These are phyloP conservation scores for Gandaritis pyraliata DNA, from an alignment of 2,888 invertebrate species.

Conservation along the genomic window DNA sequence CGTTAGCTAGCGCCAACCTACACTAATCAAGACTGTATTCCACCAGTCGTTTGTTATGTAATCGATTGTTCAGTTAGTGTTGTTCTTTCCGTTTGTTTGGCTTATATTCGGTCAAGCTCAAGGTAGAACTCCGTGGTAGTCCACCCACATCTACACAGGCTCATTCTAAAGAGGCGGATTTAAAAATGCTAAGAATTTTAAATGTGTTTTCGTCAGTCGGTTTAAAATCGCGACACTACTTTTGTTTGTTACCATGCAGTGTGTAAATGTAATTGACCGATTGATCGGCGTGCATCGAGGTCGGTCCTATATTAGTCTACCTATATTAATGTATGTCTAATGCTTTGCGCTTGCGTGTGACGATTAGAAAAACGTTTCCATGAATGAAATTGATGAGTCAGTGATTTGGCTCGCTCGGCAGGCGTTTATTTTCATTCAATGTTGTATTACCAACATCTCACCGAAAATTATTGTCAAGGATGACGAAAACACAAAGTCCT, in stretches of 20 bases:
- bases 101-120: constrained; percentile 64
- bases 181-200: constrained; percentile 13
- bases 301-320: constrained; percentile 30
- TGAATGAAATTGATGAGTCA: constrained; percentile 76
- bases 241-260: constrained; percentile 30
- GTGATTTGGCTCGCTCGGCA: constrained; percentile 60
- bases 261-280: constrained; percentile 35
- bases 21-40: constrained; percentile 23
- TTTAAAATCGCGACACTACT: neutral
- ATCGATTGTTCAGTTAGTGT: constrained; percentile 50
- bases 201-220: neutral
- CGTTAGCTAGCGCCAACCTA: constrained; percentile 2
- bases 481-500: constrained; percentile 49
- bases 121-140: constrained; percentile 44
- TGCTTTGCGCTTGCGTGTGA: constrained; percentile 39
- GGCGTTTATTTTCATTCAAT: constrained; percentile 61
- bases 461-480: constrained; percentile 50
- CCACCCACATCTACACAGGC: constrained; percentile 3
- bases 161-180: neutral
- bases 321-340: constrained; percentile 19
- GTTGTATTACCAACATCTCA: constrained; percentile 39
- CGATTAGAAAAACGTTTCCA: constrained; percentile 49
- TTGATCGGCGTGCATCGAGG: constrained; percentile 42
- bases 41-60: constrained; percentile 55
- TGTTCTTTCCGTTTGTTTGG: constrained; percentile 44